Conservation (phyloP, 2,113 vertebrate genomes). For the Podiceps cristatus region DNA sequence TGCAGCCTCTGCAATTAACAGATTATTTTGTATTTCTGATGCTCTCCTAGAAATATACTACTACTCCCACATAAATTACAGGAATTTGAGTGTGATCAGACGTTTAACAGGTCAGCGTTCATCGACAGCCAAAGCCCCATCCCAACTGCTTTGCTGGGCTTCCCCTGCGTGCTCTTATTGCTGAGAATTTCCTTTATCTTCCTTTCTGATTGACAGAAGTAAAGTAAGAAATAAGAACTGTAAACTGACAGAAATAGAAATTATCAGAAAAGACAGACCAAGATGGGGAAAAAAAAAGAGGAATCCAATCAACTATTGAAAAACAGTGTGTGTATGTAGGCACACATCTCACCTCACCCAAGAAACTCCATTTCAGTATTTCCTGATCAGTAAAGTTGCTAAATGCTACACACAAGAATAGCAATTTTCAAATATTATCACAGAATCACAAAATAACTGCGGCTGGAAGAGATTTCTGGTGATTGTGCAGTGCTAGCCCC, state of each 20-base stretch:
- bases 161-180: neutral
- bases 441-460: neutral
- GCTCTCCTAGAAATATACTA: neutral
- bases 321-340: fast-evolving
- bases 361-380: neutral
- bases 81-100: neutral
- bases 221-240: neutral
- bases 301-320: neutral
- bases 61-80: neutral
- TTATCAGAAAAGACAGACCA: neutral
- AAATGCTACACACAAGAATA: neutral
- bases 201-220: neutral
- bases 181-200: neutral
- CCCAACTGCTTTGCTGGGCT: neutral
- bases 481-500: neutral
- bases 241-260: neutral
- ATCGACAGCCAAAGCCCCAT: neutral
- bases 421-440: neutral
- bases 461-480: neutral
- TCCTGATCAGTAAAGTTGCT: neutral
- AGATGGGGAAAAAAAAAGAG: neutral
- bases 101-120: neutral
- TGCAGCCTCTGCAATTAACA: neutral
- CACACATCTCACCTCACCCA: neutral
- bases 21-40: neutral